A percentile compares a stretch with the other conserved stretches of the same genome.
These are phyloP conservation scores for Maconellicoccus hirsutus DNA, from an alignment of 1,140 invertebrate genomes.

Conservation along the genomic window DNA sequence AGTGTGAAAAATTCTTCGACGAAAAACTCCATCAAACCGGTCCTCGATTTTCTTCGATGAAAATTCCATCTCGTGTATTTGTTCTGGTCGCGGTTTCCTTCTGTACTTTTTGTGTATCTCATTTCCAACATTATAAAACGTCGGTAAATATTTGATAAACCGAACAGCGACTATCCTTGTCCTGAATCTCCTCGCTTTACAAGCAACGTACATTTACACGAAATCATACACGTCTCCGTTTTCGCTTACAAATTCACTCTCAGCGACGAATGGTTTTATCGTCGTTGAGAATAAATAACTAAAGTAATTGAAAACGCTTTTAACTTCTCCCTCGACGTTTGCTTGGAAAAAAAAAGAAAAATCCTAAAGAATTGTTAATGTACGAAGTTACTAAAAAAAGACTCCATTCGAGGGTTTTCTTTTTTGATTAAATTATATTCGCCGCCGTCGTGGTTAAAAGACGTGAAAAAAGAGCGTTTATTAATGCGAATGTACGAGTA, in stretches of 20 bases:
- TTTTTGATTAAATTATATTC: slow-evolving; percentile 9
- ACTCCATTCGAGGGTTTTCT: neutral
- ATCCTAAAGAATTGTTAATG: neutral
- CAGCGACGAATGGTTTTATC: neutral
- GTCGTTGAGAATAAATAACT: neutral
- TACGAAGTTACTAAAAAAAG: neutral
- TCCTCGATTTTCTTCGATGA: neutral
- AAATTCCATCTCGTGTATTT: neutral
- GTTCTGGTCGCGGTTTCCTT: neutral
- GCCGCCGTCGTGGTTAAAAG: neutral
- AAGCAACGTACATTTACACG: neutral
- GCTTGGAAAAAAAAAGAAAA: neutral
- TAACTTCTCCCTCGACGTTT: slow-evolving; percentile 3
- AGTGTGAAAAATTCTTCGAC: too few relatives aligned
- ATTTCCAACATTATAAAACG: neutral
- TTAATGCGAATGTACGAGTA: neutral
- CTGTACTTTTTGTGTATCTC: neutral
- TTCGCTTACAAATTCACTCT: neutral
- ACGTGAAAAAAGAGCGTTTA: neutral
- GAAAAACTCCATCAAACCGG: too few relatives aligned
- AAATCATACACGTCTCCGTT: neutral
- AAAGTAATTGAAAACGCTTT: slow-evolving; percentile 9
- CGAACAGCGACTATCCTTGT: neutral
- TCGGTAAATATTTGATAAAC: neutral
- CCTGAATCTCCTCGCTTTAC: neutral